Base-by-base conservation (phyloP, 2,113 vertebrate species). In the Odobenus rosmarus region DNA sequence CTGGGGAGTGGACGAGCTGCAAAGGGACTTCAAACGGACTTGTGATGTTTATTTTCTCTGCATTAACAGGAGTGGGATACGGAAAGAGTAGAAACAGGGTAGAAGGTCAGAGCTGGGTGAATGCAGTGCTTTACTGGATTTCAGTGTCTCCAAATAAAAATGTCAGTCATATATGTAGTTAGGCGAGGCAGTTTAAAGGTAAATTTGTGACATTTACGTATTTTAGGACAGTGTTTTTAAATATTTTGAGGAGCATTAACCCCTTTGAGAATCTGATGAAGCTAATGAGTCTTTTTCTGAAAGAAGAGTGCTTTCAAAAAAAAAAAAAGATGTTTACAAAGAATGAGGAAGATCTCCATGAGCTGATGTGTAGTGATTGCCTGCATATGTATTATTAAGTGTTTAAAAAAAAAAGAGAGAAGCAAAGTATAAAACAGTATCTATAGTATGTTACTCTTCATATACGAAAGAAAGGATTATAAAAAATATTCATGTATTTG, bases 101-200 rank as follows among this genome's bases (percentile, higher is more conserved):
- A 23, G 69, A 72, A 39, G 21, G 69, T 39, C 10, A n/a, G 36
- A 39, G 69, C 26, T 1, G 21, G 36, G 57, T n/a, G 31, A 31
- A 33, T 12, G 49, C 57, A 57, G 53, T 77, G 18, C 77, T 77
- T 79, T 81, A 74, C 16, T 95, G 14, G 93, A 31, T 88, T 83
- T 95, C 76, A 62, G 79, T 59, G 87, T 80, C 67, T 67, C 67
- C 79, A 39, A 85, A 88, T 95, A 81, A 93, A 88, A 94, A 87
- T 69, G 18, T 89, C 55, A 93, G 0, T 42, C 13, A 83, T 26
- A 28, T 53, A 7, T 15, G 19, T 28, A 74, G 57, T 59, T 55
- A 92, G 23, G 16, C 9, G 39, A 62, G 55, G 31, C 46, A 64
- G 69, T 62, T 74, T 85, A 69, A 93, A 93, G 83, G 18, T 59